Percentiles rank a stretch among this genome's conserved stretches.
Evolutionary conservation across 2,888 invertebrate species (phyloP).

Genomic region (Eristalis pertinax): DNA sequence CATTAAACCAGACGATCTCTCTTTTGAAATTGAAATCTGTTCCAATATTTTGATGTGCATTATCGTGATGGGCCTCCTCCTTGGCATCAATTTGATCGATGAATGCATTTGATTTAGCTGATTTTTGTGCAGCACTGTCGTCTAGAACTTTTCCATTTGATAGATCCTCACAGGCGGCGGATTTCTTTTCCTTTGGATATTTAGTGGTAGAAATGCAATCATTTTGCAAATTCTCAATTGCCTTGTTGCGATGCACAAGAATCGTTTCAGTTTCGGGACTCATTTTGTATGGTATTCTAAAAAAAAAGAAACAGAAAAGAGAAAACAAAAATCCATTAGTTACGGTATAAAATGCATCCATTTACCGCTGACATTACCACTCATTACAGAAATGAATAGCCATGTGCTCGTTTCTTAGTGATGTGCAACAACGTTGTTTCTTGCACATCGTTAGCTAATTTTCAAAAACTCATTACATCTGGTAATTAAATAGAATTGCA

Average conservation of each 20-base stretch:
- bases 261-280: constrained; percentile 73
- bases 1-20: constrained; percentile 85
- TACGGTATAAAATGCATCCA: constrained; percentile 4
- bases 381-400: constrained; percentile 17
- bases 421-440: neutral
- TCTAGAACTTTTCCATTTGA: constrained; percentile 58
- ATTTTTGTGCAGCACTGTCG: constrained; percentile 34
- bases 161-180: constrained; percentile 45
- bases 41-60: constrained; percentile 80
- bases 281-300: constrained; percentile 64
- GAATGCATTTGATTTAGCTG: constrained; percentile 51
- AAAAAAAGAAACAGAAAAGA: neutral
- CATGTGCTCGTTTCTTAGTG: constrained; percentile 42
- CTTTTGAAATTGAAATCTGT: constrained; percentile 82
- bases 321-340: constrained; percentile 15
- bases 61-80: constrained; percentile 52
- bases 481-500: constrained; percentile 53
- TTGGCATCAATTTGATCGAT: constrained; percentile 49
- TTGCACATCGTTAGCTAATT: constrained; percentile 36
- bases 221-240: constrained; percentile 54
- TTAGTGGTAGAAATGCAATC: constrained; percentile 46
- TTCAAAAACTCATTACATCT: constrained; percentile 42
- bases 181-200: constrained; percentile 53
- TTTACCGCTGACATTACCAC: neutral
- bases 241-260: constrained; percentile 67